Evolutionary conservation across 1,140 invertebrate genomes (phyloP).

Genomic region (Hetaerina americana): DNA sequence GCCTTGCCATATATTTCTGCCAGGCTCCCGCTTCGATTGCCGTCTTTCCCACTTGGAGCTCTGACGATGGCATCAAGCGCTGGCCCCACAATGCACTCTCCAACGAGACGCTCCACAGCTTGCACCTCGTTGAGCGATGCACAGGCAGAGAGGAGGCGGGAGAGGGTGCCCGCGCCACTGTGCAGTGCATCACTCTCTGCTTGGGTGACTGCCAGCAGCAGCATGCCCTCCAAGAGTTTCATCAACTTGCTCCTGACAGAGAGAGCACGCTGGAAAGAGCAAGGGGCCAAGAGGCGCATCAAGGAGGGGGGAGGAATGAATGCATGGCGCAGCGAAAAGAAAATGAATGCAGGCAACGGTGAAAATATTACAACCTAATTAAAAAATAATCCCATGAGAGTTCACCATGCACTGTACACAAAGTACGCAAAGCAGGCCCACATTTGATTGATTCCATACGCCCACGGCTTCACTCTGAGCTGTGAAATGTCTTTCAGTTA

Average conservation of each 20-base stretch:
- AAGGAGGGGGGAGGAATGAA: too few relatives aligned
- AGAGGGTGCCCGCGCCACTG: constrained; percentile 24
- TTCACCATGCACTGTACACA: too few relatives aligned
- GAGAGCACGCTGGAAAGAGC: too few relatives aligned
- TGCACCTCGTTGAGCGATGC: constrained; percentile 48
- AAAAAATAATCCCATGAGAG: too few relatives aligned
- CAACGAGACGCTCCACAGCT: constrained; percentile 56
- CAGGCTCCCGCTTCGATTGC: background rate
- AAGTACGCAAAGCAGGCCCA: too few relatives aligned
- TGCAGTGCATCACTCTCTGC: background rate
- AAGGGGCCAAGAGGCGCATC: too few relatives aligned
- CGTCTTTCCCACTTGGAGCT: constrained; percentile 38
- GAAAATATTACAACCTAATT: too few relatives aligned
- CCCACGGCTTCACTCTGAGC: too few relatives aligned
- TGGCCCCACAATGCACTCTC: constrained; percentile 55
- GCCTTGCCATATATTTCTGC: background rate
- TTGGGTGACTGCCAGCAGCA: background rate
- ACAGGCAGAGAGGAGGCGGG: constrained; percentile 50
- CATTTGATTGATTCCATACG: too few relatives aligned
- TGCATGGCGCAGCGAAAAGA: too few relatives aligned
- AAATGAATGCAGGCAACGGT: too few relatives aligned
- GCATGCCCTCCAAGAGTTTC: background rate
- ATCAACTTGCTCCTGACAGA: background rate
- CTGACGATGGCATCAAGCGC: constrained; percentile 59
- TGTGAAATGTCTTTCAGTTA: too few relatives aligned